These are phyloP conservation scores for Troides oblongomaculatus DNA, from an alignment of 2,888 invertebrate species.

Conservation along the genomic window DNA sequence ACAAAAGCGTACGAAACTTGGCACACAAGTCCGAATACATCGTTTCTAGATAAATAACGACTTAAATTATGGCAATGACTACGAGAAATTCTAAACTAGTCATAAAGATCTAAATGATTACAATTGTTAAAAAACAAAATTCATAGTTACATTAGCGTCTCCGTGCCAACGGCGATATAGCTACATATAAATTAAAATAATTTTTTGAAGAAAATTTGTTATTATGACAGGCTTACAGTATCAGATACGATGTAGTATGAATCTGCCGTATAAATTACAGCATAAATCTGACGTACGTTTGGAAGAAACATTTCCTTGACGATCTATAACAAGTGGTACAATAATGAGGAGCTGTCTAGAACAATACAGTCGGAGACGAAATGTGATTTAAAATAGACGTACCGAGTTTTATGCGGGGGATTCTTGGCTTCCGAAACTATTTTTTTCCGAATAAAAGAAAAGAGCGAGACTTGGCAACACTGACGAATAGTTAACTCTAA, in stretches of 20 bases:
- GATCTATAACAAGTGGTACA: background rate
- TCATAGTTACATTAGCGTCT: background rate
- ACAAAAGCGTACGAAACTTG: constrained; percentile 64
- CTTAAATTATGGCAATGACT: constrained; percentile 67
- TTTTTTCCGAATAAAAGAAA: constrained; percentile 9
- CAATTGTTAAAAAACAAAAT: constrained; percentile 25
- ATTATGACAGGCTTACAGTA: background rate
- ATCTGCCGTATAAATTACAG: background rate
- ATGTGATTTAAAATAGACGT: constrained; percentile 22
- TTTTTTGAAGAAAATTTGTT: constrained; percentile 1
- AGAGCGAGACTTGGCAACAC: constrained; percentile 15
- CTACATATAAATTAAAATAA: constrained; percentile 14
- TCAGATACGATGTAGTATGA: background rate
- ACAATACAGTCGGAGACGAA: constrained; percentile 14
- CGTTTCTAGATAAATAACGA: constrained; percentile 61
- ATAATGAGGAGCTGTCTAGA: constrained; percentile 4
- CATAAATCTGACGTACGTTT: background rate
- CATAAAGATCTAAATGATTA: constrained; percentile 33
- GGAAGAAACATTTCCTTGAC: background rate
- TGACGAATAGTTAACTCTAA: constrained; percentile 16
- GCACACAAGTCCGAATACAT: constrained; percentile 54
- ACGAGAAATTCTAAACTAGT: constrained; percentile 34
- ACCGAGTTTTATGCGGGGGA: constrained; percentile 19
- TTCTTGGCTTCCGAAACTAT: constrained; percentile 21
- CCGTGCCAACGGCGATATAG: constrained; percentile 11